A percentile compares a stretch with the other conserved stretches of the same genome.
phyloP scores from a whole-genome alignment of 2,888 invertebrate genomes.

The Euproctis similis region DNA sequence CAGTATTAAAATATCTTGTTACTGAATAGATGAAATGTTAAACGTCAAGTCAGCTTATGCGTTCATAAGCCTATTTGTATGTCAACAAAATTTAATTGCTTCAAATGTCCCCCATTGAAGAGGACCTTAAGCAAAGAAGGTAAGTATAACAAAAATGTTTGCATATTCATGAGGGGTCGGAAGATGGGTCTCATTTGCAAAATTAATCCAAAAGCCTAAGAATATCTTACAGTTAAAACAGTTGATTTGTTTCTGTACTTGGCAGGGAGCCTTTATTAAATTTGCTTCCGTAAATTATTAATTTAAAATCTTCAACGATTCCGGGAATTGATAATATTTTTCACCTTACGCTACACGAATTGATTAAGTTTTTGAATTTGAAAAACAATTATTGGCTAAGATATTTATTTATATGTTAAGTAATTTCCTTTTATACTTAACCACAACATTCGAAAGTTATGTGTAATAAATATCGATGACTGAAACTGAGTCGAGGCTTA shows the following conservation, averaged over 20 bases:
- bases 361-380: too few species aligned
- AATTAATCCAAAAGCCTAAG: slow-evolving; percentile 35
- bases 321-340: too few species aligned
- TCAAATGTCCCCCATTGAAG: slow-evolving; percentile 1
- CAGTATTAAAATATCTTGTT: too few species aligned
- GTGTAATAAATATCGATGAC: too few species aligned
- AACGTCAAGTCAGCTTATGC: slow-evolving; percentile 2
- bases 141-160: slow-evolving; percentile 26
- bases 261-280: slow-evolving; percentile 20
- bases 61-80: slow-evolving; percentile 2
- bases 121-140: slow-evolving; percentile 14
- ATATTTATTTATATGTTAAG: too few species aligned
- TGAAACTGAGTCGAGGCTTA: too few species aligned
- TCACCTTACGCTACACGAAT: too few species aligned
- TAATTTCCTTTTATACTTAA: too few species aligned
- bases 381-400: too few species aligned
- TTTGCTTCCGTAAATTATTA: slow-evolving; percentile 12
- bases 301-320: not conserved
- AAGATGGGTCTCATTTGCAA: slow-evolving; percentile 38
- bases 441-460: too few species aligned
- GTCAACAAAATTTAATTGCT: slow-evolving; percentile 6
- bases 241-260: slow-evolving; percentile 24
- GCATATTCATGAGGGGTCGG: slow-evolving; percentile 39
- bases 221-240: slow-evolving; percentile 18
- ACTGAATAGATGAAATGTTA: too few species aligned